A percentile compares a stretch with the other conserved stretches of the same genome.
Evolutionary conservation across 2,113 vertebrate genomes (phyloP).

Genomic region (Pterocles orientalis): DNA sequence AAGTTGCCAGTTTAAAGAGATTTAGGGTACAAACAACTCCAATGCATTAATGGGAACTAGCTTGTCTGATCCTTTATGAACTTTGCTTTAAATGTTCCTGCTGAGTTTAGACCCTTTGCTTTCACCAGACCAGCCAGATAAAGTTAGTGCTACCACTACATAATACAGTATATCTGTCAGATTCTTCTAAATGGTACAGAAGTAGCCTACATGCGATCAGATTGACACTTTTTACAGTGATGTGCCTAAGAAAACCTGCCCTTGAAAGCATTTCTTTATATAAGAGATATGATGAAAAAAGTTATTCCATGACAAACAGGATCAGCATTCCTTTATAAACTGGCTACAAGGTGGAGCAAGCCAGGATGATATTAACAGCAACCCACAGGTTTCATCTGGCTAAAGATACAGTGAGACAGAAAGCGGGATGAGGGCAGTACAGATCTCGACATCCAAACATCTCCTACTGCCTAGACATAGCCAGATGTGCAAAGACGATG

Average conservation of each 20-base stretch:
- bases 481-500: not conserved
- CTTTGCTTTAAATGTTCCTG: not conserved
- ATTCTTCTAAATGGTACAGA: not conserved
- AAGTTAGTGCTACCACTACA: not conserved
- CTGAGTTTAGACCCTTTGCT: not conserved
- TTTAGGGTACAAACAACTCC: not conserved
- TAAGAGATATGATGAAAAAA: not conserved
- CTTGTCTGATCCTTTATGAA: not conserved
- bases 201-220: not conserved
- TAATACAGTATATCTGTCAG: not conserved
- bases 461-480: not conserved
- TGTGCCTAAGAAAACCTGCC: not conserved
- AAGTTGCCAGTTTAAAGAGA: not conserved
- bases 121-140: not conserved
- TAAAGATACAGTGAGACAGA: not conserved
- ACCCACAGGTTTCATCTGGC: not conserved
- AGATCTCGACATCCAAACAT: not conserved
- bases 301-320: not conserved
- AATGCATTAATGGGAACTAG: not conserved
- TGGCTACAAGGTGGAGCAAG: not conserved
- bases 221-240: not conserved
- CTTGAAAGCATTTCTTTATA: not conserved
- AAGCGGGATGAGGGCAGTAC: not conserved
- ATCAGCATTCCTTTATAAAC: not conserved
- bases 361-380: not conserved